These are phyloP conservation scores for Notolabrus celidotus DNA, from an alignment of 2,797 vertebrate genomes.

Conservation along the genomic window DNA sequence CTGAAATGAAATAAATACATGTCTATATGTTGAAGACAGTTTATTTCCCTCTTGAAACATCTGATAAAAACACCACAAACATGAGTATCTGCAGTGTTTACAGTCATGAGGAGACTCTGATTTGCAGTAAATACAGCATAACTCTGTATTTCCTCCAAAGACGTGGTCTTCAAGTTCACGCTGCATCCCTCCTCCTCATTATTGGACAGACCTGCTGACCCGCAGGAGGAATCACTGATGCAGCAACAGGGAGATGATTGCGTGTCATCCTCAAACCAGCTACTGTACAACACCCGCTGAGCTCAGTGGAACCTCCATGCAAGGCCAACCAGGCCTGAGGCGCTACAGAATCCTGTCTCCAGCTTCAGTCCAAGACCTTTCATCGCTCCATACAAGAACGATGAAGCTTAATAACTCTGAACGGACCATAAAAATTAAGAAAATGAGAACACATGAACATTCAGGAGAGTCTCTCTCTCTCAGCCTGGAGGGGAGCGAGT, in stretches of 20 bases:
- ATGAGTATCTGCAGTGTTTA: too few species aligned
- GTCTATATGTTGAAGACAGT: too few species aligned
- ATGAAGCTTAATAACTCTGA: conserved; percentile 7
- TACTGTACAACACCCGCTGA: conserved; percentile 17
- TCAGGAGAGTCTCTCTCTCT: conserved; percentile 11
- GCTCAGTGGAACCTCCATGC: neutral
- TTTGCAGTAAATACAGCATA: too few species aligned
- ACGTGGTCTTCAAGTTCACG: neutral
- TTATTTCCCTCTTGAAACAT: too few species aligned
- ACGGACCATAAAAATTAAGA: neutral
- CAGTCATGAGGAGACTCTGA: too few species aligned
- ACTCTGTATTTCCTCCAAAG: too few species aligned
- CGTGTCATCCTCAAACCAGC: conserved; percentile 17
- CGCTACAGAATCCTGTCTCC: conserved; percentile 17
- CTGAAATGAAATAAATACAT: too few species aligned
- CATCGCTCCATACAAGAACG: neutral
- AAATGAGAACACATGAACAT: conserved; percentile 14
- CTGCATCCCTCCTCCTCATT: neutral
- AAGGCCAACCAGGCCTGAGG: conserved; percentile 6
- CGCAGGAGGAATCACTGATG: conserved; percentile 31
- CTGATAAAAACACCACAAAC: too few species aligned
- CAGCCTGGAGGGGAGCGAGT: neutral
- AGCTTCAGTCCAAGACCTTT: conserved; percentile 19
- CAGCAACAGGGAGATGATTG: conserved; percentile 21
- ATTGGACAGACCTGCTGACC: conserved; percentile 5